Percentiles rank a stretch among this genome's conserved stretches.
Conservation (phyloP, 2,888 invertebrate species). For the Chaetoderma sp. region DNA sequence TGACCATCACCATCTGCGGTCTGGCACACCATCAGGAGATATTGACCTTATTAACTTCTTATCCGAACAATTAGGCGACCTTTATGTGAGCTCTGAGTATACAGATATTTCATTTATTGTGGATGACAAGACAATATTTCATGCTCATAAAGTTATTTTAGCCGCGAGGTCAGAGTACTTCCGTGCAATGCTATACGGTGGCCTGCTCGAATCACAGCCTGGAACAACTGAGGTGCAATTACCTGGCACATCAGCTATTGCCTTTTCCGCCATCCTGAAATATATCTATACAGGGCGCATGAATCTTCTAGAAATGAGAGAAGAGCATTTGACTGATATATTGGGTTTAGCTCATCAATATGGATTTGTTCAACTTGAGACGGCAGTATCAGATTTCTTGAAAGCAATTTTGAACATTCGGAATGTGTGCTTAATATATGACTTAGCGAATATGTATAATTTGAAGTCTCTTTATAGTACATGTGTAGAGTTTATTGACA, state of each 20-base stretch:
- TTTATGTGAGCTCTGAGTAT: slow-evolving; percentile 89
- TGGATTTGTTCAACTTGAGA: slow-evolving; percentile 91
- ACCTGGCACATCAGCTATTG: slow-evolving; percentile 76
- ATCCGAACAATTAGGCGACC: slow-evolving; percentile 85
- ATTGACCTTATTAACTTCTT: slow-evolving; percentile 81
- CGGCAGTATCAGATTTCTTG: slow-evolving; percentile 92
- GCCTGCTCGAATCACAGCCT: slow-evolving; percentile 77
- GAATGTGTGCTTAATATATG: slow-evolving; percentile 95
- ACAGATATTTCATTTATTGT: slow-evolving; percentile 90
- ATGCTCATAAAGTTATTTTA: slow-evolving; percentile 85
- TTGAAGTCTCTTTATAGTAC: slow-evolving; percentile 77
- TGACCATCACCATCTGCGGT: slow-evolving; percentile 67
- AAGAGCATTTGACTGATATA: slow-evolving; percentile 73
- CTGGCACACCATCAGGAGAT: slow-evolving; percentile 72
- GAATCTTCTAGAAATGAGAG: slow-evolving; percentile 74
- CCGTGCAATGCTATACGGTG: slow-evolving; percentile 76
- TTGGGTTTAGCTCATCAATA: slow-evolving; percentile 94
- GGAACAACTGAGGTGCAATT: slow-evolving; percentile 82
- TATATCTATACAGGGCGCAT: slow-evolving; percentile 94
- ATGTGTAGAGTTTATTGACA: slow-evolving; percentile 91
- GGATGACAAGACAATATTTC: slow-evolving; percentile 79
- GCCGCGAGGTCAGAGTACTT: slow-evolving; percentile 97
- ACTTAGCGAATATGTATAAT: slow-evolving; percentile 84
- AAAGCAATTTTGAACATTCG: slow-evolving; percentile 86
- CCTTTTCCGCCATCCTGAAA: slow-evolving; percentile 78